A percentile compares a stretch with the other conserved stretches of the same genome.
Conservation (phyloP, 92 coral and sea anemone genomes). For the Plumapathes pennacea region DNA sequence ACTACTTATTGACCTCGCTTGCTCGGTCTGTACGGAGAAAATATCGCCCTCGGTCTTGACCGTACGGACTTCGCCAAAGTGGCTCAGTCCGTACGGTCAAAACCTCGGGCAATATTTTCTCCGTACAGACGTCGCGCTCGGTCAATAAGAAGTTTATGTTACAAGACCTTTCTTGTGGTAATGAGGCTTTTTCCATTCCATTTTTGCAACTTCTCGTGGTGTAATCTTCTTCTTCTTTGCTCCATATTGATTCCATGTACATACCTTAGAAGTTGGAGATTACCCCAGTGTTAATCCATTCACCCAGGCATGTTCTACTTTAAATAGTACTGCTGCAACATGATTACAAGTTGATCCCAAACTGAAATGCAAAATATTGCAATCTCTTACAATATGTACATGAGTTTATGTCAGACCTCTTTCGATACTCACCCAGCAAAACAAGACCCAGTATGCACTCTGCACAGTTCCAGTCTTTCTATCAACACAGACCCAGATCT, state of each 20-base stretch:
- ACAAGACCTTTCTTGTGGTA: conserved; percentile 49
- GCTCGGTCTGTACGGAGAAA: too few relatives aligned
- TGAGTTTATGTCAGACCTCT: too few relatives aligned
- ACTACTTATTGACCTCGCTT: too few relatives aligned
- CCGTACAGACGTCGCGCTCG: too few relatives aligned
- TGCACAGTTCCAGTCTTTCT: conserved; percentile 30
- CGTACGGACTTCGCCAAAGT: too few relatives aligned
- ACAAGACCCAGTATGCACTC: conserved; percentile 35
- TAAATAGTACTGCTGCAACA: conserved; percentile 59
- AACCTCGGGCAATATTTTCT: too few relatives aligned
- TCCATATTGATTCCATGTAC: conserved; percentile 47
- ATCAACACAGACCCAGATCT: conserved; percentile 43
- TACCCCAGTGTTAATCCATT: conserved; percentile 26
- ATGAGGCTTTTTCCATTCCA: conserved; percentile 49
- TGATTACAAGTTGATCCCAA: conserved; percentile 62
- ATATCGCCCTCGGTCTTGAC: too few relatives aligned
- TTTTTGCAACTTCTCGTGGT: conserved; percentile 41
- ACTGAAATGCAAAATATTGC: too few relatives aligned
- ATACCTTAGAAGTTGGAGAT: conserved; percentile 55
- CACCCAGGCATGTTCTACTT: conserved; percentile 60
- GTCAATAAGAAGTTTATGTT: too few relatives aligned
- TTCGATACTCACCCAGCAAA: conserved; percentile 45
- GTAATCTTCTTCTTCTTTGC: conserved; percentile 41
- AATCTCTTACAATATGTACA: conserved; percentile 7
- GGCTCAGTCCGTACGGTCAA: too few relatives aligned